Evolutionary conservation across 2,888 invertebrate species (phyloP).

Genomic region (Eupithecia exiguata): DNA sequence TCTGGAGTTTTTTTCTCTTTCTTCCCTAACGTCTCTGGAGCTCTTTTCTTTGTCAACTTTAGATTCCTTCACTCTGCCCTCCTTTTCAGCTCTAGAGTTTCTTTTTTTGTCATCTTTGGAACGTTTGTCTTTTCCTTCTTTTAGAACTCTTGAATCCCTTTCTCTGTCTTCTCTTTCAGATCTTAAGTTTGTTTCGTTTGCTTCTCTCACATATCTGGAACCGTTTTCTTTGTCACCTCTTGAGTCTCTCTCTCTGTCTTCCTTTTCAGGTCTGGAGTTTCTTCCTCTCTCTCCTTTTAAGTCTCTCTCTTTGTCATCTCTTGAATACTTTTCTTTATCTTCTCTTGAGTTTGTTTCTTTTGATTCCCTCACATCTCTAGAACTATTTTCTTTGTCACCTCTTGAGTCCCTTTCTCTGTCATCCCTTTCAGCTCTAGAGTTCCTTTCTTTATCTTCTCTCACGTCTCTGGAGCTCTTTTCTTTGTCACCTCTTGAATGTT

Average conservation of each 20-base stretch:
- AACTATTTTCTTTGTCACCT: too few relatives aligned
- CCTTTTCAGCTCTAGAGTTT: conserved; percentile 23
- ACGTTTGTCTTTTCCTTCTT: conserved; percentile 23
- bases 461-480: conserved; percentile 28
- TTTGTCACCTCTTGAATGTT: conserved; percentile 20
- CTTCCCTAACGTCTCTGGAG: not conserved
- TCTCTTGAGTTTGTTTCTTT: conserved; percentile 36
- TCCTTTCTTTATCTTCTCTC: conserved; percentile 23
- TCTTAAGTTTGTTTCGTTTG: conserved; percentile 37
- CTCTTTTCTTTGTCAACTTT: not conserved
- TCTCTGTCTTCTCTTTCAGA: conserved; percentile 24
- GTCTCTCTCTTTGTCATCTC: conserved; percentile 25
- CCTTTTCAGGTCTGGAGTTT: conserved; percentile 23
- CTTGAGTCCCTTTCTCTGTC: conserved; percentile 19
- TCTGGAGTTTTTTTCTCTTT: not conserved
- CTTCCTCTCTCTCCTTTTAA: conserved; percentile 21
- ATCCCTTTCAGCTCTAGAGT: conserved; percentile 24
- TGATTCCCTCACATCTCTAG: conserved; percentile 27
- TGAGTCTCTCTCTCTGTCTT: conserved; percentile 20
- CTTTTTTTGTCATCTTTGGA: conserved; percentile 21
- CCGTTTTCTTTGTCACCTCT: conserved; percentile 20
- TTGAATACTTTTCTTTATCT: conserved; percentile 27
- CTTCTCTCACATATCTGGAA: conserved; percentile 31
- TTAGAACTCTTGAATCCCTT: conserved; percentile 30
- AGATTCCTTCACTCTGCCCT: conserved; percentile 20